Evolutionary conservation across 2,797 vertebrate species (phyloP).

Genomic region (Pipistrellus pygmaeus): DNA sequence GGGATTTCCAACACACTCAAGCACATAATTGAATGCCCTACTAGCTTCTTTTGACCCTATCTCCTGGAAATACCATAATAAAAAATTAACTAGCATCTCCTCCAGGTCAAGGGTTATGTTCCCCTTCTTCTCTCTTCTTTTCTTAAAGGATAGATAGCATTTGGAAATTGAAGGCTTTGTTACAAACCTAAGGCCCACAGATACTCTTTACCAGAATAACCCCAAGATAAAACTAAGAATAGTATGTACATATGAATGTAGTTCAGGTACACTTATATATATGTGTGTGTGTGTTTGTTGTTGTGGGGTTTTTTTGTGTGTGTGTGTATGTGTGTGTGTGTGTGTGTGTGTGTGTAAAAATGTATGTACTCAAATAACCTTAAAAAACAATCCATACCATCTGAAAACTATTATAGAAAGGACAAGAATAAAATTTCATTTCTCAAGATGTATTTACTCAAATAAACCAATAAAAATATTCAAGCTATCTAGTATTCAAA

Average conservation of each 20-base stretch:
- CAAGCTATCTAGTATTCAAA: conserved; percentile 21
- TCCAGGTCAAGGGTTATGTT: neutral
- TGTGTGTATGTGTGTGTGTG: neutral
- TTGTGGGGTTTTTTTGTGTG: neutral
- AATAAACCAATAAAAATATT: conserved; percentile 53
- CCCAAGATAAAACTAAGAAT: conserved; percentile 32
- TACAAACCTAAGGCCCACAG: neutral
- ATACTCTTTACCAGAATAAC: conserved; percentile 10
- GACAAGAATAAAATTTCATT: conserved; percentile 23
- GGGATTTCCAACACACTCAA: conserved; percentile 62
- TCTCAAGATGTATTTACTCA: conserved; percentile 41
- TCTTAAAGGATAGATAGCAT: neutral
- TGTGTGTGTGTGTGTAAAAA: neutral
- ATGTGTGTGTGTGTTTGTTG: no score
- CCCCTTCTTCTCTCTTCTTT: neutral
- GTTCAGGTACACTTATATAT: neutral
- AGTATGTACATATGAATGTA: neutral
- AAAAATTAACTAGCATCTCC: conserved; percentile 75
- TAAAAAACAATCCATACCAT: neutral
- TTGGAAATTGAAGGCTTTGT: conserved; percentile 2
- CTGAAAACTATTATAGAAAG: neutral
- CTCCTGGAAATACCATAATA: conserved; percentile 63
- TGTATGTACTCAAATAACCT: neutral
- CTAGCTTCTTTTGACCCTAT: conserved; percentile 57
- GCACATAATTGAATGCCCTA: conserved; percentile 76